Evolutionary conservation across 2,797 vertebrate genomes (phyloP).

Genomic region (Antrozous pallidus): DNA sequence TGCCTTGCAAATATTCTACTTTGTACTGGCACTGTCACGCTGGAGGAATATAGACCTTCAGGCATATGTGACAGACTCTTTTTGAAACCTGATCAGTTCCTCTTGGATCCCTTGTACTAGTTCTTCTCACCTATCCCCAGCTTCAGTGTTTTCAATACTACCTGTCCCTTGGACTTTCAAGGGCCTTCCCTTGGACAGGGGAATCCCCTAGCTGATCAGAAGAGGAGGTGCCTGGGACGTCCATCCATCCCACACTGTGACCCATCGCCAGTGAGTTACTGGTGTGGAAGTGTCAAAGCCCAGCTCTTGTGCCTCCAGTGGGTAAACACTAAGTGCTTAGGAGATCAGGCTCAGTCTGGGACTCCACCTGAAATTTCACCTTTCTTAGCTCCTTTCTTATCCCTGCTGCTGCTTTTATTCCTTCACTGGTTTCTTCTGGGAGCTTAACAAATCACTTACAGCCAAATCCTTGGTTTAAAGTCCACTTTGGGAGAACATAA

Average conservation of each 20-base stretch:
- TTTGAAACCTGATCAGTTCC: background rate
- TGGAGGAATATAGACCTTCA: background rate
- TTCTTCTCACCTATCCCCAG: background rate
- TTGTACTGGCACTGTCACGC: fast-evolving
- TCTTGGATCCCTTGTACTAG: background rate
- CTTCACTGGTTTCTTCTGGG: background rate
- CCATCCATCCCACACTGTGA: background rate
- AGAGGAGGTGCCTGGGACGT: background rate
- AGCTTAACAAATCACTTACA: background rate
- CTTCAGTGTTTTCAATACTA: background rate
- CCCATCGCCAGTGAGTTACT: background rate
- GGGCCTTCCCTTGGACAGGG: background rate
- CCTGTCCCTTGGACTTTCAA: background rate
- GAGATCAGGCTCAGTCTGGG: background rate
- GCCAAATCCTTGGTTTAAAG: background rate
- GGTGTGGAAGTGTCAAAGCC: background rate
- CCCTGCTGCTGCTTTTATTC: background rate
- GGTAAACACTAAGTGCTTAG: background rate
- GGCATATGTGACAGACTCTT: background rate
- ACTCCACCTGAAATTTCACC: background rate
- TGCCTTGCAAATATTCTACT: background rate
- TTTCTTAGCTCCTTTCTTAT: background rate
- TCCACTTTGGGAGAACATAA: background rate
- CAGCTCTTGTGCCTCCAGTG: background rate
- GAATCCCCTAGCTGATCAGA: background rate